Evolutionary conservation across 2,797 vertebrate species (phyloP).

Genomic region (Thunnus albacares): DNA sequence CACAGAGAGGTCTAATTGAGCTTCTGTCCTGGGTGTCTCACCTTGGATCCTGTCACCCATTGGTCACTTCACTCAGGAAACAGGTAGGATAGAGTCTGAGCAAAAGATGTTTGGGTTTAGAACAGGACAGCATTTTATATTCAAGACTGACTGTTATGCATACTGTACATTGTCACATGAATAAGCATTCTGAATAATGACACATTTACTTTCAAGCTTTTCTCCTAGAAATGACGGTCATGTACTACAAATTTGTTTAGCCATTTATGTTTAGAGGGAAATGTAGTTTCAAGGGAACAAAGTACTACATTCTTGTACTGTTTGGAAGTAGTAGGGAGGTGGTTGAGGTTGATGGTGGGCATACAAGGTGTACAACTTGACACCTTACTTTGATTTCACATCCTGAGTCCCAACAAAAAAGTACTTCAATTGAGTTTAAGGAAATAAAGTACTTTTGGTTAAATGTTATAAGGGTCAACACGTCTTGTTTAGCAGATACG

Average conservation of each 20-base stretch:
- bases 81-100: constrained; percentile 14
- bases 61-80: constrained; percentile 32
- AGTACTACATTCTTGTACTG: background rate
- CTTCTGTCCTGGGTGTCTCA: constrained; percentile 62
- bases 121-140: background rate
- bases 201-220: background rate
- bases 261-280: background rate
- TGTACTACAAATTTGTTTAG: background rate
- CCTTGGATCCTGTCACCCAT: constrained; percentile 58
- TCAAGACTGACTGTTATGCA: background rate
- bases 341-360: background rate
- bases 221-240: background rate
- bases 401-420: background rate
- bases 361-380: background rate
- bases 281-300: background rate
- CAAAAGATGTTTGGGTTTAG: background rate
- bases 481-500: background rate
- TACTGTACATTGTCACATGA: background rate
- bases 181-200: background rate
- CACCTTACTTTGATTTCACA: background rate
- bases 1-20: constrained; percentile 72
- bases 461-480: background rate
- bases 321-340: background rate
- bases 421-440: background rate
- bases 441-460: background rate